These are phyloP conservation scores for Drosophila elegans DNA, from an alignment of 1,140 invertebrate genomes.

Conservation along the genomic window DNA sequence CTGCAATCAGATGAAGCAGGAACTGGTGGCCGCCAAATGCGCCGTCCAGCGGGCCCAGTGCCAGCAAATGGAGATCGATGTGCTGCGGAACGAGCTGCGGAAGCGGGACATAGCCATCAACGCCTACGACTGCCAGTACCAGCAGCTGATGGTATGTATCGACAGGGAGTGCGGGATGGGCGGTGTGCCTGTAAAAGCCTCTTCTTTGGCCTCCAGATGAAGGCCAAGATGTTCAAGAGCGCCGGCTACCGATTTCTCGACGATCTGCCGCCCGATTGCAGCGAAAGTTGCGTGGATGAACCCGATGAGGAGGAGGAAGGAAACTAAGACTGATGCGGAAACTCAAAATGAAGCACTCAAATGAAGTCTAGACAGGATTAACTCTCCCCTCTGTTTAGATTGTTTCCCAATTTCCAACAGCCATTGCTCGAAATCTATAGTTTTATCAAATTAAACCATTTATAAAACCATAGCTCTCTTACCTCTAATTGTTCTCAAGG, in stretches of 20 bases:
- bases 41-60: slow-evolving; percentile 43
- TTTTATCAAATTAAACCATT: slow-evolving; percentile 21
- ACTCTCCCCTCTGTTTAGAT: not conserved
- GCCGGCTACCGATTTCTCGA: slow-evolving; percentile 72
- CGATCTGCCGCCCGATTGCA: slow-evolving; percentile 41
- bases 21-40: slow-evolving; percentile 41
- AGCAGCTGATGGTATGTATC: slow-evolving; percentile 75
- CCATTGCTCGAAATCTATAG: slow-evolving; percentile 19
- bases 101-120: slow-evolving; percentile 64
- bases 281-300: slow-evolving; percentile 35
- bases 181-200: not conserved
- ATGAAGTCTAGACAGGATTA: not conserved
- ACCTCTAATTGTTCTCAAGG: too few relatives aligned
- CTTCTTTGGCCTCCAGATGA: slow-evolving; percentile 41
- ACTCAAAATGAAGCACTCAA: too few relatives aligned
- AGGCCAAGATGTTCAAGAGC: slow-evolving; percentile 67
- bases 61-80: slow-evolving; percentile 57
- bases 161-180: not conserved
- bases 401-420: slow-evolving; percentile 5
- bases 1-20: slow-evolving; percentile 62
- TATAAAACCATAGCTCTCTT: not conserved
- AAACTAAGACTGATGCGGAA: slow-evolving; percentile 16
- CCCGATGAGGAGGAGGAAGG: slow-evolving; percentile 41
- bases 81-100: slow-evolving; percentile 61
- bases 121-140: slow-evolving; percentile 75